Base-by-base conservation (phyloP, 2,797 vertebrate species). In the Chloroceryle inda region DNA sequence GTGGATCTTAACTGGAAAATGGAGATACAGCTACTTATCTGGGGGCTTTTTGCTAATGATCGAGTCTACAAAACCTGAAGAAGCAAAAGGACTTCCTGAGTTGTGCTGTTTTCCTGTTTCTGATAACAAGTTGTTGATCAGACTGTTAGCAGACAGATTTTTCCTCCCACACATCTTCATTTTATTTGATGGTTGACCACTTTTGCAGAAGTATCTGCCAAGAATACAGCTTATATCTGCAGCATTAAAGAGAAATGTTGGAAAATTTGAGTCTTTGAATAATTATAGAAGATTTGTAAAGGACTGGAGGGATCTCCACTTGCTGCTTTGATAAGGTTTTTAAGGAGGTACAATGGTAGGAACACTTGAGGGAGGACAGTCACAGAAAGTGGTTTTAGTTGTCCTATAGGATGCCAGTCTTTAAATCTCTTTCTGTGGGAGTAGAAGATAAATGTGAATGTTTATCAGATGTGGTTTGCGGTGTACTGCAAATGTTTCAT, bases 81-180 rank as follows among this genome's bases (percentile, higher is more conserved):
- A 91, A 71, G 71, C 21, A 40, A 23, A 38, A 81, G 37, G 31
- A 49, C 49, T 82, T 87, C 40, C 50, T 26, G 45, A 71, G 19
- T n/a, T 91, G 27, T 66, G 53, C 8, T 86, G 33, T 85, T 92
- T 91, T 92, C 79, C 56, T 92, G 78, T 93, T 94, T 94, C 68
- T 77, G 11, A 19, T 91, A 82, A 71, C 91, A 89, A 67, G 40
- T 35, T 93, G 77, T 87, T 96, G 92, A 87, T 95, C 84, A 95
- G 59, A 76, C 61, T 83, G 86, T 64, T 93, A 87, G 72, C 58
- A 95, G 75, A 80, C 92, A 93, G 87, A 92, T 93, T 96, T 92
- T 85, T 93, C 88, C 72, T 94, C 92, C 90, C 63, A 92, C 81
- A 4, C 29, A 22, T 49, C 49, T 59, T 97, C 38, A 29, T 89